Conservation (phyloP, 1,140 invertebrate species). For the Leptinotarsa texana region DNA sequence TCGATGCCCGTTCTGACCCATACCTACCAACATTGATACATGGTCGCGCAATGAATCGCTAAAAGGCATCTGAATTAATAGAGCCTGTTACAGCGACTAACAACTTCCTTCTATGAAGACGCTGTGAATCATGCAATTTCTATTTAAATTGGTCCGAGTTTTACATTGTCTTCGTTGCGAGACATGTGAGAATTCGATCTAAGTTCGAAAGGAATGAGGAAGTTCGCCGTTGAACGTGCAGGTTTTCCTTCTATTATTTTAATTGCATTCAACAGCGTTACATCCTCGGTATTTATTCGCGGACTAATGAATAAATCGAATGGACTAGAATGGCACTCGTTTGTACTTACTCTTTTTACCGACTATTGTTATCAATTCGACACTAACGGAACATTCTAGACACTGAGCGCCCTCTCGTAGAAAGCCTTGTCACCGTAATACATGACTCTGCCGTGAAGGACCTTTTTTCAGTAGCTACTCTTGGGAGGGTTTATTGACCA, state of each 20-base stretch:
- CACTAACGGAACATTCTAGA: too few relatives aligned
- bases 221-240: background rate
- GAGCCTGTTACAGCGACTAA: constrained; percentile 1
- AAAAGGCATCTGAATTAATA: background rate
- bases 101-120: background rate
- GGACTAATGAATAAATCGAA: background rate
- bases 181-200: background rate
- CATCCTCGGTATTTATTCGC: constrained; percentile 2
- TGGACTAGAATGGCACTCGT: background rate
- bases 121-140: constrained; percentile 1
- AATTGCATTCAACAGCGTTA: background rate
- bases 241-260: background rate
- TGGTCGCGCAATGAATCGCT: background rate
- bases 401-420: too few relatives aligned
- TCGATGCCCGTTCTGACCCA: too few relatives aligned
- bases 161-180: background rate
- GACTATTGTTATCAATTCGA: too few relatives aligned
- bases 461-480: too few relatives aligned
- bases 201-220: background rate
- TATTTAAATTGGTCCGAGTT: constrained; percentile 2
- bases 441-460: too few relatives aligned
- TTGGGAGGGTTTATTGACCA: too few relatives aligned
- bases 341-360: background rate
- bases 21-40: constrained; percentile 1
- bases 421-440: too few relatives aligned